Percentiles rank a stretch among this genome's conserved stretches.
These are phyloP conservation scores for Oryzias sinensis DNA, from an alignment of 2,797 vertebrate genomes.

Conservation along the genomic window DNA sequence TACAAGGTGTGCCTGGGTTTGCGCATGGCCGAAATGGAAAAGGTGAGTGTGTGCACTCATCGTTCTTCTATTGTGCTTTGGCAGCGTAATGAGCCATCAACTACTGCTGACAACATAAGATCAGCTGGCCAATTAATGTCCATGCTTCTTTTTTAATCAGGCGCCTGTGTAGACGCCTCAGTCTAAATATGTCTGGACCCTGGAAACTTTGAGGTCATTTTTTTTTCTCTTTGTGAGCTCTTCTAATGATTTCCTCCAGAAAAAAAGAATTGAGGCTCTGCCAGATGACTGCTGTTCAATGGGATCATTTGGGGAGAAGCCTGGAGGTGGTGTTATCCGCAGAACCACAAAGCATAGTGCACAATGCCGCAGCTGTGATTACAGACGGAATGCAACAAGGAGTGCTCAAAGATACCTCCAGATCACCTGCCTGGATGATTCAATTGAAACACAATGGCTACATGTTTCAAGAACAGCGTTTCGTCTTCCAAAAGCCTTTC, in stretches of 20 bases:
- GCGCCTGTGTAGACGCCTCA: conserved; percentile 58
- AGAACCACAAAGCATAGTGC: conserved; percentile 38
- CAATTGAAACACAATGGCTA: conserved; percentile 25
- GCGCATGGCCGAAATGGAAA: conserved; percentile 50
- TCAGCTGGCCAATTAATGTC: conserved; percentile 73
- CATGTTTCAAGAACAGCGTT: conserved; percentile 42
- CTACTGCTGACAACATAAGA: conserved; percentile 70
- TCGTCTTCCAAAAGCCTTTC: conserved; percentile 15
- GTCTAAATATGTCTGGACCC: conserved; percentile 58
- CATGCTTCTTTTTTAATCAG: conserved; percentile 72
- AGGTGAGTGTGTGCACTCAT: conserved; percentile 41
- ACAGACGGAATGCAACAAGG: conserved; percentile 26
- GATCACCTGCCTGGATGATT: conserved; percentile 29
- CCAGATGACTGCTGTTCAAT: conserved; percentile 63
- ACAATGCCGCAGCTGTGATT: conserved; percentile 51
- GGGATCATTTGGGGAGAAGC: conserved; percentile 57
- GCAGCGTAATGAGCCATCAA: conserved; percentile 68
- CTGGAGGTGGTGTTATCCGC: conserved; percentile 54
- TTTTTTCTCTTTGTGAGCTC: conserved; percentile 27
- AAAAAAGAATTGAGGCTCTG: conserved; percentile 58
- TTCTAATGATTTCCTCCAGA: conserved; percentile 62
- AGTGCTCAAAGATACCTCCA: conserved; percentile 31
- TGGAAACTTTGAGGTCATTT: conserved; percentile 44
- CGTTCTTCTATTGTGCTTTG: conserved; percentile 56
- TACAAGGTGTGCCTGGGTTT: conserved; percentile 49